These are phyloP conservation scores for Oryzias javanicus DNA, from an alignment of 2,113 vertebrate species.

Conservation along the genomic window DNA sequence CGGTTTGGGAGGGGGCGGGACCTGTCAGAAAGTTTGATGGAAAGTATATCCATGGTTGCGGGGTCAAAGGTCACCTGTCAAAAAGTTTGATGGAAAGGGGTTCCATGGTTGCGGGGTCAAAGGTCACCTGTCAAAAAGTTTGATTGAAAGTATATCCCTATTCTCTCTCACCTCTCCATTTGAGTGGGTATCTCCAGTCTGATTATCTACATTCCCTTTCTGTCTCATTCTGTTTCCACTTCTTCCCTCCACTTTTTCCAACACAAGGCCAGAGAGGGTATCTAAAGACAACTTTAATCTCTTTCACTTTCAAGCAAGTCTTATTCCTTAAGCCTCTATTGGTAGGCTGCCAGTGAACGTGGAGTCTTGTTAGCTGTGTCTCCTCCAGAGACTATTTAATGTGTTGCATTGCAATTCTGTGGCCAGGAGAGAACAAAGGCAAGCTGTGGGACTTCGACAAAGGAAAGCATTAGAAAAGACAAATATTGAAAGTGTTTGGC, in stretches of 20 bases:
- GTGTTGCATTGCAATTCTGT: slow-evolving; percentile 39
- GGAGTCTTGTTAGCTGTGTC: slow-evolving; percentile 47
- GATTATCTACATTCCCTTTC: slow-evolving; percentile 31
- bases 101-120: too few species aligned
- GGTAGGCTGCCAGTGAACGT: slow-evolving; percentile 52
- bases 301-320: slow-evolving; percentile 25
- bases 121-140: too few species aligned
- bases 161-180: too few species aligned
- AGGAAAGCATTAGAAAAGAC: slow-evolving; percentile 12
- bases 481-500: slow-evolving; percentile 7
- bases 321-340: slow-evolving; percentile 43
- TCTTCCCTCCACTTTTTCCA: slow-evolving; percentile 34
- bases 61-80: too few species aligned
- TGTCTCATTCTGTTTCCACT: slow-evolving; percentile 21
- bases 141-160: too few species aligned
- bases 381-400: slow-evolving; percentile 48
- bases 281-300: slow-evolving; percentile 55
- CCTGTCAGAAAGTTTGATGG: too few species aligned
- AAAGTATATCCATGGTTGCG: too few species aligned
- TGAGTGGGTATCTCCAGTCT: slow-evolving; percentile 16
- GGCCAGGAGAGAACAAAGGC: slow-evolving; percentile 1
- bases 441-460: background rate
- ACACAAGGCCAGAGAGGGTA: slow-evolving; percentile 25
- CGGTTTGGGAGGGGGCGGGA: too few species aligned
- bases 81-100: too few species aligned